Evolutionary conservation across 2,113 vertebrate species (phyloP).

Genomic region (Phrynosoma blainvillii): DNA sequence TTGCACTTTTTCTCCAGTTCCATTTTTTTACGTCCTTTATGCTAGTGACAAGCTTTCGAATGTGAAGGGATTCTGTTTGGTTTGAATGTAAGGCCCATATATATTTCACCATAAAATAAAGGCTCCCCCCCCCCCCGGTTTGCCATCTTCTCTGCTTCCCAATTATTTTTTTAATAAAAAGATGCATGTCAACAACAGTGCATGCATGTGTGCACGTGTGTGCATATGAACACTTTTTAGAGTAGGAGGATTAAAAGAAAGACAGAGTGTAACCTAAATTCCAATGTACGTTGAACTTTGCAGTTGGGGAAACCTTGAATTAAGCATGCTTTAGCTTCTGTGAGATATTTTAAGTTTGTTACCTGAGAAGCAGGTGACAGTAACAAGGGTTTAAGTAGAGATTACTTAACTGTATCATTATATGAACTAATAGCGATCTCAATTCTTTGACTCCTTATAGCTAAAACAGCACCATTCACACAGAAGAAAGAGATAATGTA

Average conservation of each 20-base stretch:
- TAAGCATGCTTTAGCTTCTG: constrained; percentile 31
- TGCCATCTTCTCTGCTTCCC: background rate
- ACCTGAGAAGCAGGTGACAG: constrained; percentile 47
- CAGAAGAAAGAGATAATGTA: background rate
- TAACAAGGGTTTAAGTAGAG: constrained; percentile 40
- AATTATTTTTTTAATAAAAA: constrained; percentile 25
- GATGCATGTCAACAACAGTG: background rate
- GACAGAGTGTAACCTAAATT: constrained; percentile 56
- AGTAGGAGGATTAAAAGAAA: constrained; percentile 50
- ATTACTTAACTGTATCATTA: constrained; percentile 28
- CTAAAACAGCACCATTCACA: background rate
- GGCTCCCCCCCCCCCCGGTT: background rate
- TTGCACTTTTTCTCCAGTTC: background rate
- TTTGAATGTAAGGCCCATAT: background rate
- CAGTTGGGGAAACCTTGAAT: constrained; percentile 46
- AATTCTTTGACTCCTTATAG: background rate
- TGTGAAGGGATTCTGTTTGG: background rate
- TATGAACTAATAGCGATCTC: background rate
- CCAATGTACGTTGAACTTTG: constrained; percentile 38
- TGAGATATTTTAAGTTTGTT: constrained; percentile 29
- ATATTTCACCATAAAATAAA: background rate
- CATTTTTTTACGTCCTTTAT: background rate
- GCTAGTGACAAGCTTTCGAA: background rate
- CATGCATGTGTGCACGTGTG: too few relatives aligned
- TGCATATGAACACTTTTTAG: too few relatives aligned